A percentile compares a stretch with the other conserved stretches of the same genome.
Evolutionary conservation across 2,888 invertebrate species (phyloP).

Genomic region (Linyphia triangularis): DNA sequence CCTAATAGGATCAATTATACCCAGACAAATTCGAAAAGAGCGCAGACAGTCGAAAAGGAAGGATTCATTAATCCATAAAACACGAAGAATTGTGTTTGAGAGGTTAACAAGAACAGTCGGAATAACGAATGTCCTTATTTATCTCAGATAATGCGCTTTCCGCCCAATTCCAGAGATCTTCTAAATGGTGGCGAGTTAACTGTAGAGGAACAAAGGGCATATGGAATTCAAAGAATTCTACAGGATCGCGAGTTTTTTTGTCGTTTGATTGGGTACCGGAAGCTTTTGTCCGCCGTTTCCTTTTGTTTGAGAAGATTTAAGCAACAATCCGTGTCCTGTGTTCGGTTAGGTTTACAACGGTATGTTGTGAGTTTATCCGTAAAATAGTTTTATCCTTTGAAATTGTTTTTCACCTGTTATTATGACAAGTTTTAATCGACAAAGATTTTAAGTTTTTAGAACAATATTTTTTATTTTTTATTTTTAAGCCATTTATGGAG

Average conservation of each 20-base stretch:
- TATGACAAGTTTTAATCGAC: no score
- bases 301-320: no score
- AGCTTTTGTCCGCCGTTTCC: not conserved
- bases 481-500: no score
- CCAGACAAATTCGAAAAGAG: not conserved
- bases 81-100: conserved; percentile 1
- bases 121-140: conserved; percentile 14
- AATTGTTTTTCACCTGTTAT: no score
- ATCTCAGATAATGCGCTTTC: not conserved
- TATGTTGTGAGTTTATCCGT: no score
- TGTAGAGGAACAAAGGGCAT: not conserved
- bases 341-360: no score
- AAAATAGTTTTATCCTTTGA: no score
- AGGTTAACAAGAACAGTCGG: not conserved
- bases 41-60: not conserved
- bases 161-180: not conserved
- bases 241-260: not conserved
- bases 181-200: not conserved
- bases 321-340: no score
- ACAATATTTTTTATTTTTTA: no score
- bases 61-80: not conserved
- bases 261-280: conserved; percentile 5
- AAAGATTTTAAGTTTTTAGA: no score
- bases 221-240: not conserved
- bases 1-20: no score